Base-by-base conservation (phyloP, 2,888 invertebrate genomes). In the Lasioglossum pauxillum region DNA sequence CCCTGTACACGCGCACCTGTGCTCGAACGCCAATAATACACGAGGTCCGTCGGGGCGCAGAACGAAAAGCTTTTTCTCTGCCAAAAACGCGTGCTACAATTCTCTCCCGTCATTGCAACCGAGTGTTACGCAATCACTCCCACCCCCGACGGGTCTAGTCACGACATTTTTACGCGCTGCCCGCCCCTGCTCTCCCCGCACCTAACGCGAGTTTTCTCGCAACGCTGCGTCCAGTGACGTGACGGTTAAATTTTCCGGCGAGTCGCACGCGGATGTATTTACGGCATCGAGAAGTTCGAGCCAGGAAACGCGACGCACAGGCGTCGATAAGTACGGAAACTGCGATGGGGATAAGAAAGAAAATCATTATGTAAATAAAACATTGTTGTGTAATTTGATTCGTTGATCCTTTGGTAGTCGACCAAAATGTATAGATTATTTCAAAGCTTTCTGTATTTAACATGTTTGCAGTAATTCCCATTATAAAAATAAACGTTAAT, bases 221-320 rank as follows among this genome's bases (percentile, higher is more conserved):
- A 83, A 80, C 80, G 86, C 64, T 79, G 82, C 89, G 78, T 80
- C 83, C 84, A 80, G 79, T 87, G 91, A 91, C 91, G 91, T 88
- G 89, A 86, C 88, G 79, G 85, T 91, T 89, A 90, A 91, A 91
- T 89, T 91, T 90, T 91, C 91, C 86, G 83, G 72, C 80, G 79
- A 67, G 76, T 84, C 75, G 74, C 53, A 19, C 41, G 79, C 12
- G 19, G 69, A 74, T 83, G 80, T 85, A 87, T 87, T 86, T 86
- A 87, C 83, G 67, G 71, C 83, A 41, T 71, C 67, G 31, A 49
- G 31, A 44, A 74, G 53, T 67, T 67, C 67, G 35, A 67, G 67
- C 67, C 41, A 41, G 41, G 12, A 12, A 16, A 60, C 60, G 27
- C 23, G 8, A 53, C 7, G 23, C 49, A 23, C 53, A 23, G 23